Base-by-base conservation (phyloP, 2,888 invertebrate species). In the Strigamia maritima region DNA sequence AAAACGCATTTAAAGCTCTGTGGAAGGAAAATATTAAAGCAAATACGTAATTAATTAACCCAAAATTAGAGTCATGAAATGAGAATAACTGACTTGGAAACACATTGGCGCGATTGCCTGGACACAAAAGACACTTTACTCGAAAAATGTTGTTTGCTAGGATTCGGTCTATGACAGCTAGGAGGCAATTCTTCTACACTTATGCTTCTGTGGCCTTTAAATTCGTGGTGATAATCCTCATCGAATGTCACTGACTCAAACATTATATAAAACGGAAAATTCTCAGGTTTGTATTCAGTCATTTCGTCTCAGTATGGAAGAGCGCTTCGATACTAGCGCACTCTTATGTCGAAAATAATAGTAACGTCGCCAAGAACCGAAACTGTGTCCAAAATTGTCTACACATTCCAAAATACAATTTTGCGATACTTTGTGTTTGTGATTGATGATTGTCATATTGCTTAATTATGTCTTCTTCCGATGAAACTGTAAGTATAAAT, bases 121-220 rank as follows among this genome's bases (percentile, higher is more conserved):
- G 24, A 10, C 0, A 2, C 0, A 28, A 26, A 77, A 7, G 14
- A 8, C 2, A 49, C 14, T 49, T 19, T 0, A 19, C 49, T 49
- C 19, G 0, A 4, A 14, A 28, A 31, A n/a, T 75, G 31, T 38
- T 35, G 35, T 7, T 10, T 35, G 10, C 35, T 28, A 38, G 75
- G 19, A 22, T 8, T 16, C 10, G 60, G 70, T 70, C 70, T 22
- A 14, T 4, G 14, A 22, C 77, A 77, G 19, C 10, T 28, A 6
- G 26, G 6, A 16, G 77, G 54, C 14, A 77, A 7, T 24, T 77
- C 77, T 10, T 77, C 77, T 8, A 19, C 22, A 19, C 24, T 16
- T 28, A 77, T 77, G 28, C 77, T 77, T 28, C 77, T 40, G 49
- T 77, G 77, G 12, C 77, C 77, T 77, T 77, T 77, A 14, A 77